phyloP scores from a whole-genome alignment of 2,797 vertebrate species.

The Phaenicophaeus curvirostris region DNA sequence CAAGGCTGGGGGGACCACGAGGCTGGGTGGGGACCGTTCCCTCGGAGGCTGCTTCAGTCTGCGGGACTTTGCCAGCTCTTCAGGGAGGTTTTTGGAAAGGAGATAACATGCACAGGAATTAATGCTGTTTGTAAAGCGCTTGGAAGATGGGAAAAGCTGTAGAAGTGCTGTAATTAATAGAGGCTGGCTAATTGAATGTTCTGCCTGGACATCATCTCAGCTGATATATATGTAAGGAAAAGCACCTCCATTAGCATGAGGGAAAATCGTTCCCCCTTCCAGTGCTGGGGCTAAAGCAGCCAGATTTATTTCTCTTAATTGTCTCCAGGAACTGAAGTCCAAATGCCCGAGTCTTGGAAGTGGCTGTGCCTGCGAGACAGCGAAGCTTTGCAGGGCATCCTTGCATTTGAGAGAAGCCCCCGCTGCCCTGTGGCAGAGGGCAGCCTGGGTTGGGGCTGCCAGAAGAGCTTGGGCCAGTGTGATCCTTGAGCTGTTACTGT shows the following conservation, averaged over 20 bases:
- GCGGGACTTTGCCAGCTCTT: not conserved
- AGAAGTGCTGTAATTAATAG: constrained; percentile 63
- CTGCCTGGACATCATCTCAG: constrained; percentile 32
- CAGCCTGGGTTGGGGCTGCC: not conserved
- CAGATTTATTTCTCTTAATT: constrained; percentile 57
- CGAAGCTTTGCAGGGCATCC: not conserved
- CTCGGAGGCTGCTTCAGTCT: not conserved
- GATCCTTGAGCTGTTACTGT: not conserved
- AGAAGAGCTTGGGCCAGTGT: fast-evolving
- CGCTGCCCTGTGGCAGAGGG: too few species aligned
- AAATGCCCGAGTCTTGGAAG: not conserved
- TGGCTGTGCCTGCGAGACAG: not conserved
- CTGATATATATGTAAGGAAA: constrained; percentile 53
- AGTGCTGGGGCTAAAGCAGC: not conserved
- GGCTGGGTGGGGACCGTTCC: not conserved
- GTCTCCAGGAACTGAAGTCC: not conserved
- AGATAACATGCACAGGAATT: constrained; percentile 1
- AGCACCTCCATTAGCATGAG: constrained; percentile 20
- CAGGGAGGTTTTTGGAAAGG: constrained; percentile 26
- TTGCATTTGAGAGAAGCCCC: not conserved
- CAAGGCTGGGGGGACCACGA: fast-evolving
- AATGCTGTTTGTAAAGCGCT: constrained; percentile 45
- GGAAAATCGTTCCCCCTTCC: not conserved
- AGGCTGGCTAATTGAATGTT: constrained; percentile 44
- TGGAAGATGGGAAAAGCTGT: constrained; percentile 44